phyloP scores from a whole-genome alignment of 2,113 vertebrate species.

The Clarias macrocephalus region DNA sequence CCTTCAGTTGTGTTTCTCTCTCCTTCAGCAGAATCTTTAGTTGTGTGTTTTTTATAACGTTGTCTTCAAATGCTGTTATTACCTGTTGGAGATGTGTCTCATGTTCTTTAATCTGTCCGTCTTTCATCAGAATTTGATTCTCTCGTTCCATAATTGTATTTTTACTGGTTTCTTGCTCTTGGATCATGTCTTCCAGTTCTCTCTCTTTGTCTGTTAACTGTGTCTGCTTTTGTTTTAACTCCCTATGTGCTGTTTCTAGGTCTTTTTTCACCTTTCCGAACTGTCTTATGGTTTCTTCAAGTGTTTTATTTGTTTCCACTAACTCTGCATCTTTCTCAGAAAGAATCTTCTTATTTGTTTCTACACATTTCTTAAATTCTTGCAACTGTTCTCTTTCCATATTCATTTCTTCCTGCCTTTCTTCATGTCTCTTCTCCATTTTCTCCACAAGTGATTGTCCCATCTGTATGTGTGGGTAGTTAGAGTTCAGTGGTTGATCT shows the following conservation, averaged over 20 bases:
- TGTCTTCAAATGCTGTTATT: not conserved
- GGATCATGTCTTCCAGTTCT: too few relatives aligned
- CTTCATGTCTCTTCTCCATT: not conserved
- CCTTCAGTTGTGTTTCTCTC: not conserved
- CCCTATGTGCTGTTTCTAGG: too few relatives aligned
- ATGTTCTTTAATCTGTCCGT: too few relatives aligned
- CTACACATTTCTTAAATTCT: not conserved
- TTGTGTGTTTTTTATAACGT: not conserved
- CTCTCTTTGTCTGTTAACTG: too few relatives aligned
- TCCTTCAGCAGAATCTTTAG: constrained; percentile 7
- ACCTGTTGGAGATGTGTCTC: too few relatives aligned
- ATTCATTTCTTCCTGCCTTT: too few relatives aligned
- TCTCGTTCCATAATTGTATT: too few relatives aligned
- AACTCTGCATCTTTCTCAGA: not conserved
- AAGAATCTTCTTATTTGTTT: rapidly evolving
- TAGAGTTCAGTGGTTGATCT: not conserved
- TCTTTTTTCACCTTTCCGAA: too few relatives aligned
- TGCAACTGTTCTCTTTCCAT: not conserved
- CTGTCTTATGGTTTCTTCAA: not conserved
- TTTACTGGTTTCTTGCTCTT: too few relatives aligned
- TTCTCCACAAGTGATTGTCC: not conserved
- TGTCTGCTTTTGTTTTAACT: too few relatives aligned
- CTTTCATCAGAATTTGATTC: too few relatives aligned
- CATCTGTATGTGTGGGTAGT: not conserved
- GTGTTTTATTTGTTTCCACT: not conserved